Evolutionary conservation across 1,140 invertebrate species (phyloP), one percentile per base, ranked within the genome.

Genomic region (Drosophila ficusphila): DNA sequence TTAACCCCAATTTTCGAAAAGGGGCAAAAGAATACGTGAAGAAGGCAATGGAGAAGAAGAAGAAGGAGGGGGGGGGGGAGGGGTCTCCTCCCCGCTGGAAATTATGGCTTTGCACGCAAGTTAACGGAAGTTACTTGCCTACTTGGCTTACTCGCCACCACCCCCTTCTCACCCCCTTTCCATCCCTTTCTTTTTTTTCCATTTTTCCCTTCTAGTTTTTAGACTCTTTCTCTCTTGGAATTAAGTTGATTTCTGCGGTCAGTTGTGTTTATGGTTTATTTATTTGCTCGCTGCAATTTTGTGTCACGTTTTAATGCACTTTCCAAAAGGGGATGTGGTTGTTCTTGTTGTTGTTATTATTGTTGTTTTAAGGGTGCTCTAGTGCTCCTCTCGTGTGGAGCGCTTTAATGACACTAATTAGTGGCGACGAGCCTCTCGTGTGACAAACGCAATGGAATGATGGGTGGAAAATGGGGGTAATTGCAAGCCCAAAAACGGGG

Each of bases 341-440:
- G n/a, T n/a, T n/a, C n/a, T n/a, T n/a, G n/a, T n/a, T n/a, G n/a
- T n/a, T n/a, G n/a, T n/a, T n/a, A n/a, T n/a, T n/a, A n/a, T n/a
- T n/a, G n/a, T 53, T n/a, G 29, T 12, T 29, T 46, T 11, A 62
- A 56, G 51, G 27, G 34, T 27, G 44, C 56, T 38, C 48, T 49
- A 19, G 34, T 27, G 44, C 56, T 38, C 48, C 56, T 12, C 56
- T 56, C 54, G 18, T 61, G 25, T 49, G 44, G 36, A 23, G 82
- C 68, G 64, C 52, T 71, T 88, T 88, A 90, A 90, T 90, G 89
- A 86, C 89, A 90, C 89, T 89, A 90, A 90, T 90, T 90, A 90
- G 89, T 90, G 89, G 57, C 56, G 57, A 49, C 65, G 69, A n/a
- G n/a, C n/a, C n/a, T n/a, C 73, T 81, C 83, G 69, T 78, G 85